phyloP scores from a whole-genome alignment of 1,140 invertebrate genomes.

The Nebria ingens region DNA sequence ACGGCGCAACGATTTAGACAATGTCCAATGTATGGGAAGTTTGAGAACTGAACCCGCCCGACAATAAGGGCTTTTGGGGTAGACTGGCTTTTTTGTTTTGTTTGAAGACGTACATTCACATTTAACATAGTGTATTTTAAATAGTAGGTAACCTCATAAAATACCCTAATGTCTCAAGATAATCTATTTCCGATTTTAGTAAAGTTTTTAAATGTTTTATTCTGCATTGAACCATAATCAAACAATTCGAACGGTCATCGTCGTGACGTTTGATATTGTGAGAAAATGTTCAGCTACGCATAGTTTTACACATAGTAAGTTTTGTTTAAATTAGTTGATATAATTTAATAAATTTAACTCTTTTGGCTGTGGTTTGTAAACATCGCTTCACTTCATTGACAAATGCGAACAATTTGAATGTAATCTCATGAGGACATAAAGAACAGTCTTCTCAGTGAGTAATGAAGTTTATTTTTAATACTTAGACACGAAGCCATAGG shows the following conservation, averaged over 20 bases:
- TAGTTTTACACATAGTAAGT: constrained; percentile 2
- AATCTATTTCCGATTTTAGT: background rate
- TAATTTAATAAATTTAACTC: constrained; percentile 9
- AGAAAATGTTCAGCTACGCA: constrained; percentile 4
- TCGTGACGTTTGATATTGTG: background rate
- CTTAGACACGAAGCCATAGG: no score
- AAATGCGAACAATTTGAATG: background rate
- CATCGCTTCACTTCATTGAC: background rate
- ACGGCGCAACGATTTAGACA: background rate
- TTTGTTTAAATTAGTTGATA: constrained; percentile 6
- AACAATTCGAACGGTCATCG: background rate
- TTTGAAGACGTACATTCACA: constrained; percentile 8
- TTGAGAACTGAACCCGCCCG: constrained; percentile 1
- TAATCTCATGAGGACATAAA: no score
- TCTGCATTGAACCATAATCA: background rate
- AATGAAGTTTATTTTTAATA: no score
- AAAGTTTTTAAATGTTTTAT: no score
- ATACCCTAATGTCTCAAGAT: constrained; percentile 1
- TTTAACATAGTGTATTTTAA: constrained; percentile 10
- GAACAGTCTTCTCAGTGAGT: no score
- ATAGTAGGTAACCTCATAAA: background rate
- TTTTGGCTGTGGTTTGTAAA: background rate
- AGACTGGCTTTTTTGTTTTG: no score
- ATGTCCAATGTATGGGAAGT: constrained; percentile 7
- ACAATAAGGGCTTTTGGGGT: background rate